Evolutionary conservation across 92 coral and sea anemone species (phyloP).

Genomic region (Paramuricea clavata): DNA sequence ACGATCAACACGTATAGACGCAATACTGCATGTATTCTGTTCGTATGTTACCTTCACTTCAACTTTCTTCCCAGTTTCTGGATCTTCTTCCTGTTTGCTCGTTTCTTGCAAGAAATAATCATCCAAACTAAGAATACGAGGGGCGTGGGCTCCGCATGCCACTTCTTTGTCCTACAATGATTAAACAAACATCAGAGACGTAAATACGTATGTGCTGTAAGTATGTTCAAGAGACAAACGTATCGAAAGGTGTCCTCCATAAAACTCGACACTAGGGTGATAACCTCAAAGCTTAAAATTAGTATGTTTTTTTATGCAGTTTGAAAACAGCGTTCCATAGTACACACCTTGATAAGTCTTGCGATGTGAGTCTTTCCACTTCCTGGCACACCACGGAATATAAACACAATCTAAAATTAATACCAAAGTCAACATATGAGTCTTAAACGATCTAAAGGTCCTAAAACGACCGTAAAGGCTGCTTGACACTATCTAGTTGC

Average conservation of each 20-base stretch:
- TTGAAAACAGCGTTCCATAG: too few relatives aligned
- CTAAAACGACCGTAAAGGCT: too few relatives aligned
- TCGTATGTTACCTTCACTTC: slow-evolving; percentile 79
- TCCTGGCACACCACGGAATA: slow-evolving; percentile 96
- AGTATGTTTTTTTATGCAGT: too few relatives aligned
- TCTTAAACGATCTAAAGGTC: too few relatives aligned
- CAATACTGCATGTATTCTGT: too few relatives aligned
- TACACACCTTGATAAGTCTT: slow-evolving; percentile 86
- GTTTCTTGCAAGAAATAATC: slow-evolving; percentile 95
- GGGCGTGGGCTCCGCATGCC: slow-evolving; percentile 88
- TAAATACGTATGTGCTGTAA: too few relatives aligned
- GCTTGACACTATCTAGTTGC: too few relatives aligned
- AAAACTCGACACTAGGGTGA: too few relatives aligned
- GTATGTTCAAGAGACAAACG: not conserved
- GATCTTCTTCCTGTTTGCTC: slow-evolving; percentile 84
- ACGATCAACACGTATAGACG: too few relatives aligned
- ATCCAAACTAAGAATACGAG: slow-evolving; percentile 90
- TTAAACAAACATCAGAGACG: not conserved
- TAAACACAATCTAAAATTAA: slow-evolving; percentile 84
- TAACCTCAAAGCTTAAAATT: too few relatives aligned
- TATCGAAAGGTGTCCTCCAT: too few relatives aligned
- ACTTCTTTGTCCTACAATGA: slow-evolving; percentile 87
- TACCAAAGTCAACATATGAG: not conserved
- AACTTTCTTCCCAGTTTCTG: slow-evolving; percentile 90
- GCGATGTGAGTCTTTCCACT: slow-evolving; percentile 99